Evolutionary conservation across 2,113 vertebrate genomes (phyloP).

Genomic region (Phaethornis superciliosus): DNA sequence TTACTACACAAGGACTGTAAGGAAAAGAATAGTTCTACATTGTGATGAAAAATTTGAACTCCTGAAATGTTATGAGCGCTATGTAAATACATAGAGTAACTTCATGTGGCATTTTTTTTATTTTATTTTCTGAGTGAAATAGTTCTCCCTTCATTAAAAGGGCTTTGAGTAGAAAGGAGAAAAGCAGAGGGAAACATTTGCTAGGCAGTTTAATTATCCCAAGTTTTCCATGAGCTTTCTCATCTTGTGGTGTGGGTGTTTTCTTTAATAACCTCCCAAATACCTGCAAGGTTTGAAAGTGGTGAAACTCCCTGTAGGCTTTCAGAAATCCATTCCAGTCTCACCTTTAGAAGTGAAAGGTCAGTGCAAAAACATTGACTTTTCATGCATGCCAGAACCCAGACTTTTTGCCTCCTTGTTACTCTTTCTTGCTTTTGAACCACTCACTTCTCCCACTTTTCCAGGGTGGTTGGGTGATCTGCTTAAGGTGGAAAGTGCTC

Average conservation of each 20-base stretch:
- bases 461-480: neutral
- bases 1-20: neutral
- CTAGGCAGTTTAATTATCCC: conserved; percentile 66
- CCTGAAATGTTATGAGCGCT: neutral
- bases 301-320: conserved; percentile 58
- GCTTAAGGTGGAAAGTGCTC: neutral
- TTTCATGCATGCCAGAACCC: conserved; percentile 25
- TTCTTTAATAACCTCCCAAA: conserved; percentile 74
- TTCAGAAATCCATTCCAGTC: conserved; percentile 62
- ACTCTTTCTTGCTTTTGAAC: neutral
- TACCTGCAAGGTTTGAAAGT: conserved; percentile 70
- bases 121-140: neutral
- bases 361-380: conserved; percentile 53
- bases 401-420: neutral
- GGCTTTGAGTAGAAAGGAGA: neutral
- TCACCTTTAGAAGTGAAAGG: conserved; percentile 75
- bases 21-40: neutral
- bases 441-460: neutral
- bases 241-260: conserved; percentile 71
- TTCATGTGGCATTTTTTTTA: neutral
- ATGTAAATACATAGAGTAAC: neutral
- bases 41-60: neutral
- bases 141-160: conserved; percentile 34
- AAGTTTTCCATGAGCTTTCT: conserved; percentile 67
- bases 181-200: neutral